A percentile compares a stretch with the other conserved stretches of the same genome.
Conservation (phyloP, 2,888 invertebrate genomes). For the Furcula furcula region DNA sequence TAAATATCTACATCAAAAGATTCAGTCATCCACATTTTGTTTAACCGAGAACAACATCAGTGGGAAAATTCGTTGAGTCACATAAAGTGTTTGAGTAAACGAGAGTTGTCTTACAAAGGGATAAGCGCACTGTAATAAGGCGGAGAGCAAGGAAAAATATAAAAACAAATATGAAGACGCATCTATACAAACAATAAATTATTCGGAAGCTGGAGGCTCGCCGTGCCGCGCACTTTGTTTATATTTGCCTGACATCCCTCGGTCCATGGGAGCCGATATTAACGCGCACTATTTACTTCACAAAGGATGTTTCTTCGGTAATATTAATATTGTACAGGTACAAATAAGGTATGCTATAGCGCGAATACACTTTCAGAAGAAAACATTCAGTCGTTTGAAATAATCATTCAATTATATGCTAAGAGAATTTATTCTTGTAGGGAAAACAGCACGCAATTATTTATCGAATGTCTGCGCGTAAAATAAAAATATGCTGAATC, state of each 20-base stretch:
- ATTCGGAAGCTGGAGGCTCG: conserved; percentile 40
- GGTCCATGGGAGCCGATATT: conserved; percentile 35
- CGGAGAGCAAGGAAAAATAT: conserved; percentile 39
- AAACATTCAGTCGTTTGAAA: not conserved
- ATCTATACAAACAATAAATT: conserved; percentile 58
- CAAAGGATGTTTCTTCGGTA: conserved; percentile 26
- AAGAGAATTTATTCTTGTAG: too few species aligned
- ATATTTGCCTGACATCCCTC: conserved; percentile 42
- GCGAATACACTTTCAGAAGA: not conserved
- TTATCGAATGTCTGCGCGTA: too few species aligned
- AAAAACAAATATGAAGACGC: conserved; percentile 55
- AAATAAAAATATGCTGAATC: not conserved
- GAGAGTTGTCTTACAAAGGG: conserved; percentile 39
- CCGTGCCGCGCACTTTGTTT: conserved; percentile 50
- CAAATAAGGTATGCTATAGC: not conserved
- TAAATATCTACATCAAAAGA: conserved; percentile 17
- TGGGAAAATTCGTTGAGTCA: conserved; percentile 26
- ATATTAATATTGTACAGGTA: conserved; percentile 13
- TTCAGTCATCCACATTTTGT: conserved; percentile 19
- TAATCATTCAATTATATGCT: too few species aligned
- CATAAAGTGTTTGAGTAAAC: conserved; percentile 39
- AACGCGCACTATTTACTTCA: conserved; percentile 28
- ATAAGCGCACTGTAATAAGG: conserved; percentile 41
- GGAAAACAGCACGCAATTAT: too few species aligned
- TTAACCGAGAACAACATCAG: conserved; percentile 21